Conservation (phyloP, 1,140 invertebrate species). For the Himalopsyche phryganea region DNA sequence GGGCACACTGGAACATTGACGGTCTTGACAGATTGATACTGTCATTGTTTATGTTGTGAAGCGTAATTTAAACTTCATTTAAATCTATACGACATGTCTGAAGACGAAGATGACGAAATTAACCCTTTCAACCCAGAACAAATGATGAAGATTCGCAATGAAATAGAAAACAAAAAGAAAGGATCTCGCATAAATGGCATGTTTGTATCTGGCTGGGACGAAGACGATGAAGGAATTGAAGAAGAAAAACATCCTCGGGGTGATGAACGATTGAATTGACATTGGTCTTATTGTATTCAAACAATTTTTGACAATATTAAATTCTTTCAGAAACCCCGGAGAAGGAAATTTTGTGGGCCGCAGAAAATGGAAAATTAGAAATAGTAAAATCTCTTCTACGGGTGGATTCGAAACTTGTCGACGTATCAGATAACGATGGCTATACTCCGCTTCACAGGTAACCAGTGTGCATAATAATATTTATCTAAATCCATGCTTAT, state of each 20-base stretch:
- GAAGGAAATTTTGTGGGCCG: constrained; percentile 73
- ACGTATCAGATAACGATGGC: constrained; percentile 76
- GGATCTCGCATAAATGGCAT: constrained; percentile 51
- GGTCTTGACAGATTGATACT: too few relatives aligned
- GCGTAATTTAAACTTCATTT: too few relatives aligned
- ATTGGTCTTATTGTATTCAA: too few relatives aligned
- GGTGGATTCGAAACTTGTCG: constrained; percentile 61
- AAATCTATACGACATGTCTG: constrained; percentile 2
- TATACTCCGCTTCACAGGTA: constrained; percentile 81
- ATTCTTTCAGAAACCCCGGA: constrained; percentile 59
- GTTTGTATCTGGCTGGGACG: constrained; percentile 66
- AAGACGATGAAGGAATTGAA: constrained; percentile 58
- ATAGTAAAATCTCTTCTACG: constrained; percentile 61
- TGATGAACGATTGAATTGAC: constrained; percentile 34
- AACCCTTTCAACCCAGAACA: constrained; percentile 18
- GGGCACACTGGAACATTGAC: too few relatives aligned
- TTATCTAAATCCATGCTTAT: too few relatives aligned
- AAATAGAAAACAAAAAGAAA: constrained; percentile 45
- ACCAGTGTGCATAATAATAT: background rate
- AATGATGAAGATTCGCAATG: constrained; percentile 32
- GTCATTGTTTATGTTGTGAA: too few relatives aligned
- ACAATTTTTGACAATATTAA: too few relatives aligned
- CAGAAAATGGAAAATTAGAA: constrained; percentile 74
- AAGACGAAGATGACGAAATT: constrained; percentile 18
- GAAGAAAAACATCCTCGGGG: constrained; percentile 60